phyloP scores from a whole-genome alignment of 2,113 vertebrate species.

The Apeltes quadracus region DNA sequence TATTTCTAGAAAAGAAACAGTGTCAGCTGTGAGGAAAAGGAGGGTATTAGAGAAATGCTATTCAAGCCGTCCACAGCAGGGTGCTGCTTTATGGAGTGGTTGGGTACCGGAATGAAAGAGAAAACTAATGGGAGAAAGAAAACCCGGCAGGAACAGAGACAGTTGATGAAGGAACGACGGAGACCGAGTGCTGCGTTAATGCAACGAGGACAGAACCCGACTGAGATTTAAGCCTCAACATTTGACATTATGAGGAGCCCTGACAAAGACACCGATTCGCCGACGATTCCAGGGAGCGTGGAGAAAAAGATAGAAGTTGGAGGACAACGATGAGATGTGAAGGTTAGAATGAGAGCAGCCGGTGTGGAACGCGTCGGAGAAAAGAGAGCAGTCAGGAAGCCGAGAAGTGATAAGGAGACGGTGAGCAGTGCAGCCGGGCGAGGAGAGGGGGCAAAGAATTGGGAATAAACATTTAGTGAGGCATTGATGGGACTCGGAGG shows the following conservation, averaged over 20 bases:
- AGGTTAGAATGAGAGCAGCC: conserved; percentile 46
- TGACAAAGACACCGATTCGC: conserved; percentile 35
- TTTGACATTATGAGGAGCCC: conserved; percentile 7
- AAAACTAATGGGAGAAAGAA: conserved; percentile 6
- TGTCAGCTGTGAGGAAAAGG: conserved; percentile 25
- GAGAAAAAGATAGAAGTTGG: conserved; percentile 32
- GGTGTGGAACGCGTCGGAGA: conserved; percentile 47
- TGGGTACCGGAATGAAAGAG: conserved; percentile 3
- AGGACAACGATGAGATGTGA: conserved; percentile 45
- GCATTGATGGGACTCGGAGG: conserved; percentile 55
- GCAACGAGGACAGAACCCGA: conserved; percentile 15
- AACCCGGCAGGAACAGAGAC: conserved; percentile 6
- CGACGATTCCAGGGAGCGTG: not conserved
- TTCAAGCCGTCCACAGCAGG: conserved; percentile 48
- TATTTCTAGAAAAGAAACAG: not conserved
- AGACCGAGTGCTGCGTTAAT: conserved; percentile 1
- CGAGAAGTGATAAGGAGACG: conserved; percentile 48
- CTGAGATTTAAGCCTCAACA: conserved; percentile 16
- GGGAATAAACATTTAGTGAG: conserved; percentile 71
- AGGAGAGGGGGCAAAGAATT: conserved; percentile 43
- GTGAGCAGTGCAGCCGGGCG: conserved; percentile 35
- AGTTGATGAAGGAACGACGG: conserved; percentile 8
- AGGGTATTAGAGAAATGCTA: conserved; percentile 17
- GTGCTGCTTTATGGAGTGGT: conserved; percentile 33
- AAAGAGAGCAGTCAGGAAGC: conserved; percentile 16